Evolutionary conservation across 2,113 vertebrate genomes (phyloP).

Genomic region (Monopterus albus): DNA sequence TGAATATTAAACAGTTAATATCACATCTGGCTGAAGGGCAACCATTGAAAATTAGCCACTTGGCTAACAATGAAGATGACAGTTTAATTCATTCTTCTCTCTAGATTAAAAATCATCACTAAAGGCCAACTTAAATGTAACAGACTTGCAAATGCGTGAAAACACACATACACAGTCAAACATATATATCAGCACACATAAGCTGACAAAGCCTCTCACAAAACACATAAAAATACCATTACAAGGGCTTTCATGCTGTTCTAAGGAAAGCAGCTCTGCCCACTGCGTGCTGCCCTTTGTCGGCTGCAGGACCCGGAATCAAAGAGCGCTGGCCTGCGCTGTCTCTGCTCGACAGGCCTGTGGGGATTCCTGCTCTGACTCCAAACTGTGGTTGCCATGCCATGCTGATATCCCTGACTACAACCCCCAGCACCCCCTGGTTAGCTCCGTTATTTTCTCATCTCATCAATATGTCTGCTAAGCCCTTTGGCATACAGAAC

Average conservation of each 20-base stretch:
- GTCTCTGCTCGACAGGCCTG: conserved; percentile 86
- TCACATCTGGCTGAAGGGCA: too few relatives aligned
- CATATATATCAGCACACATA: conserved; percentile 64
- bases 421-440: conserved; percentile 63
- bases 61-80: too few relatives aligned
- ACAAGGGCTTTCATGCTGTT: conserved; percentile 76
- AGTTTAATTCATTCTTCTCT: too few relatives aligned
- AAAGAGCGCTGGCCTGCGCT: conserved; percentile 89
- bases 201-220: conserved; percentile 61
- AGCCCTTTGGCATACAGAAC: conserved; percentile 90
- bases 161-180: conserved; percentile 46
- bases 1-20: too few relatives aligned
- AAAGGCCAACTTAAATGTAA: neutral
- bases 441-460: conserved; percentile 88
- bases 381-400: conserved; percentile 68
- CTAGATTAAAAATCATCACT: too few relatives aligned
- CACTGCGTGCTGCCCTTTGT: conserved; percentile 88
- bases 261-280: conserved; percentile 82
- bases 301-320: conserved; percentile 86
- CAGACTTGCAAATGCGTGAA: conserved; percentile 1
- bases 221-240: conserved; percentile 72
- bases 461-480: conserved; percentile 96
- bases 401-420: conserved; percentile 75
- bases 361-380: conserved; percentile 82
- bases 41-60: too few relatives aligned